Percentiles rank a stretch among this genome's conserved stretches.
phyloP scores from a whole-genome alignment of 1,140 invertebrate species.

The Aricia agestis region DNA sequence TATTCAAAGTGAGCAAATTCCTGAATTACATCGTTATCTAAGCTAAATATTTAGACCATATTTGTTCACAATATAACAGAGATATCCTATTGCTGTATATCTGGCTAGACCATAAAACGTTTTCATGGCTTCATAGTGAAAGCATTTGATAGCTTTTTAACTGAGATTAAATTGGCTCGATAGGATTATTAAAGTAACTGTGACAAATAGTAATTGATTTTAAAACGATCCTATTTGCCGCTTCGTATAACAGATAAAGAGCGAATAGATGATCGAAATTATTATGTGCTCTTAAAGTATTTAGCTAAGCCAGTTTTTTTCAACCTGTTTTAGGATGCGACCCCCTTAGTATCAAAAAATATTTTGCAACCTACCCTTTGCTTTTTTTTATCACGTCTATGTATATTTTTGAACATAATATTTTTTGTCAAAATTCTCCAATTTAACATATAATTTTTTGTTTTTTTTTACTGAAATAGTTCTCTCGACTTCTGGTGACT shows the following conservation, averaged over 20 bases:
- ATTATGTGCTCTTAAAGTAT: background rate
- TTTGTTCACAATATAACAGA: conserved; percentile 3
- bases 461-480: too few species aligned
- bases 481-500: too few species aligned
- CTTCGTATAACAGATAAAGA: background rate
- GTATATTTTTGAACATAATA: too few species aligned
- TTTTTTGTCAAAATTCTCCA: too few species aligned
- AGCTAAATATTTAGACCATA: conserved; percentile 12
- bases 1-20: background rate
- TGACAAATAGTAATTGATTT: conserved; percentile 1
- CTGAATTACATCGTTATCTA: background rate
- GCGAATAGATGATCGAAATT: background rate
- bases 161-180: background rate
- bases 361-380: too few species aligned
- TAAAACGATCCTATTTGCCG: background rate
- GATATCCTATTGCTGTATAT: background rate
- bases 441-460: too few species aligned
- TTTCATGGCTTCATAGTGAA: conserved; percentile 11
- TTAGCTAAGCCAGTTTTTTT: too few species aligned
- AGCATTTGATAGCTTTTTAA: conserved; percentile 13
- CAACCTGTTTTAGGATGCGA: too few species aligned
- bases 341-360: too few species aligned
- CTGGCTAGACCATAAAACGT: background rate
- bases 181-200: background rate
- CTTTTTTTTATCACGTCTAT: too few species aligned